Conservation (phyloP, 1,140 invertebrate species). For the Zaprionus lachaisei region DNA sequence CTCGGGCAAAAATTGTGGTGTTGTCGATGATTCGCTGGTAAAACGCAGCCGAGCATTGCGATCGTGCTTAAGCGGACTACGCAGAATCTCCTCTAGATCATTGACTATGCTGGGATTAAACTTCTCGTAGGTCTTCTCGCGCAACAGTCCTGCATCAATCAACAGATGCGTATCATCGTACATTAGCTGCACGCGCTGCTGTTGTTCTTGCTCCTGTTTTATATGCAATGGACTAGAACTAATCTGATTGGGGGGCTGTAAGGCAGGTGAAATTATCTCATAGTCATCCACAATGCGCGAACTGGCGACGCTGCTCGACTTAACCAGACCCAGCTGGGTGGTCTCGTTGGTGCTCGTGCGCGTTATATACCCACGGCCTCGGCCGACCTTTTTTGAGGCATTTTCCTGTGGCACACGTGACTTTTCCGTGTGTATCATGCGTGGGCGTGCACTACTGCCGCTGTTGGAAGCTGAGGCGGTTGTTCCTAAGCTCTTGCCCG, state of each 20-base stretch:
- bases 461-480: constrained; percentile 16
- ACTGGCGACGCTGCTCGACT: constrained; percentile 40
- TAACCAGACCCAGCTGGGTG: constrained; percentile 67
- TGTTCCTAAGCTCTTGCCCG: constrained; percentile 10
- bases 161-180: constrained; percentile 74
- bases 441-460: constrained; percentile 85
- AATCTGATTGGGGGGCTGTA: constrained; percentile 78
- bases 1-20: constrained; percentile 69
- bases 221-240: constrained; percentile 80
- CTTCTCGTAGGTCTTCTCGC: constrained; percentile 72
- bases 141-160: constrained; percentile 62
- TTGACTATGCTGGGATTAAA: constrained; percentile 80
- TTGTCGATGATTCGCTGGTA: constrained; percentile 74
- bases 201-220: constrained; percentile 73
- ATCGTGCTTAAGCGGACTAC: constrained; percentile 78
- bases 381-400: constrained; percentile 85
- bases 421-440: constrained; percentile 91
- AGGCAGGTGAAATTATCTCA: constrained; percentile 79
- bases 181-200: constrained; percentile 61
- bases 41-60: constrained; percentile 66
- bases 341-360: constrained; percentile 84
- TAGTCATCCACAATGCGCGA: constrained; percentile 76
- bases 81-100: constrained; percentile 82
- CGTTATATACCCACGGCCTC: constrained; percentile 74
- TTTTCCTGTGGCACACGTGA: constrained; percentile 86